Percentiles rank a stretch among this genome's conserved stretches.
phyloP scores from a whole-genome alignment of 2,797 vertebrate species.

The Carduelis carduelis region DNA sequence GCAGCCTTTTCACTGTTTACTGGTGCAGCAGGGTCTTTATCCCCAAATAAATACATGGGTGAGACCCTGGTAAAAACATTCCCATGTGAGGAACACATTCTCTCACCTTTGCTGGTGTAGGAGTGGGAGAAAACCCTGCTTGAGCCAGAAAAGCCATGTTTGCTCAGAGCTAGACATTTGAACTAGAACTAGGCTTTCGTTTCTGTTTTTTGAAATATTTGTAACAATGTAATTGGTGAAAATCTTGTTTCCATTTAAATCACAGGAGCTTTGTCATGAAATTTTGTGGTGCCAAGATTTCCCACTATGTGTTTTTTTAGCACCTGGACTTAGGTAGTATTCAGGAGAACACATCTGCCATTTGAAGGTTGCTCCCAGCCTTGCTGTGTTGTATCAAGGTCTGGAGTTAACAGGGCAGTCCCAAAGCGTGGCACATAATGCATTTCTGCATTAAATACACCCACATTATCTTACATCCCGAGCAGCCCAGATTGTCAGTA shows the following conservation, averaged over 20 bases:
- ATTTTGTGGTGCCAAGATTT: neutral
- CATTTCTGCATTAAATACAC: slow-evolving; percentile 55
- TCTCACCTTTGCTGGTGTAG: neutral
- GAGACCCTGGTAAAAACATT: neutral
- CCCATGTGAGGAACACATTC: fast-evolving
- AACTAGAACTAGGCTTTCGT: neutral
- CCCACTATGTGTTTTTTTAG: neutral
- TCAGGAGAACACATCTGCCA: neutral
- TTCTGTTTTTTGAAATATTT: neutral
- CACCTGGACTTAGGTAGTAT: neutral
- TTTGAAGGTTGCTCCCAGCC: neutral
- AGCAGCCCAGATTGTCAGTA: slow-evolving; percentile 75
- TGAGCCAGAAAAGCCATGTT: neutral
- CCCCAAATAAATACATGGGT: neutral
- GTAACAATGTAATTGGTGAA: neutral
- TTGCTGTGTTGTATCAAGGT: neutral
- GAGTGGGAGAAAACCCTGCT: neutral
- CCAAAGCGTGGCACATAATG: neutral
- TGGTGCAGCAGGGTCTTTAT: neutral
- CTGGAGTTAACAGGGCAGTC: slow-evolving; percentile 22
- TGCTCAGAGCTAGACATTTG: neutral
- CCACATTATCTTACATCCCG: slow-evolving; percentile 82
- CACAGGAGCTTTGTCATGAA: fast-evolving
- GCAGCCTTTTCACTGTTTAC: neutral
- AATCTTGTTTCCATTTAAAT: neutral